phyloP scores from a whole-genome alignment of 2,888 invertebrate genomes.

The Chrysotoxum bicinctum region DNA sequence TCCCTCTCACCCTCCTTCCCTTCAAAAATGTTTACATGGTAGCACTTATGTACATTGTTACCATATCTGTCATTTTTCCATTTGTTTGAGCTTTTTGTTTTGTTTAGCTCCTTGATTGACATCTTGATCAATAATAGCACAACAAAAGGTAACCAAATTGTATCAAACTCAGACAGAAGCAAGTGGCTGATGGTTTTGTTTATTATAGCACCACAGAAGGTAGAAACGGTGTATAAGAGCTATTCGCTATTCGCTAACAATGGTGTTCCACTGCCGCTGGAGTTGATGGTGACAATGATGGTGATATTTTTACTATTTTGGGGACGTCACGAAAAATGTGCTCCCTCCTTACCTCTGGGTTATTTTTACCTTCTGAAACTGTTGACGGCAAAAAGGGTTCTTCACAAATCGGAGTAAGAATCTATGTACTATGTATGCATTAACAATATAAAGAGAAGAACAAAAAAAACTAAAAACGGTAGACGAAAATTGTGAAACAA shows the following conservation, averaged over 20 bases:
- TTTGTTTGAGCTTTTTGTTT: background rate
- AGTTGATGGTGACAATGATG: slow-evolving; percentile 28
- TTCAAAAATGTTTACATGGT: background rate
- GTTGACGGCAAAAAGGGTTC: slow-evolving; percentile 44
- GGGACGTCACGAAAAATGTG: slow-evolving; percentile 17
- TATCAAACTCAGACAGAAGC: slow-evolving; percentile 36
- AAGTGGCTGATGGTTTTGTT: slow-evolving; percentile 44
- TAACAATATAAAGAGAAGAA: background rate
- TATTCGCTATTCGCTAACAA: slow-evolving; percentile 30
- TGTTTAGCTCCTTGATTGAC: slow-evolving; percentile 43
- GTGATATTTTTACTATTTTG: slow-evolving; percentile 34
- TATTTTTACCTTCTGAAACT: slow-evolving; percentile 41
- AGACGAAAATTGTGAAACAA: slow-evolving; percentile 62
- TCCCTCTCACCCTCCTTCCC: too few species aligned
- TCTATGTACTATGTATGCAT: background rate
- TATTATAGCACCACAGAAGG: background rate
- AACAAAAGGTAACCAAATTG: slow-evolving; percentile 27
- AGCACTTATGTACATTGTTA: background rate
- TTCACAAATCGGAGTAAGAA: slow-evolving; percentile 37
- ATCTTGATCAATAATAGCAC: slow-evolving; percentile 65
- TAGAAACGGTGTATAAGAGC: background rate
- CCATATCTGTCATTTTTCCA: background rate
- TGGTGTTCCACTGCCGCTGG: slow-evolving; percentile 37
- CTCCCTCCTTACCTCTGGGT: background rate
- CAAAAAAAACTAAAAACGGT: slow-evolving; percentile 25